Evolutionary conservation across 53 echinoderm and acorn worm genomes (phyloP).

Genomic region (Zoroaster sp.): DNA sequence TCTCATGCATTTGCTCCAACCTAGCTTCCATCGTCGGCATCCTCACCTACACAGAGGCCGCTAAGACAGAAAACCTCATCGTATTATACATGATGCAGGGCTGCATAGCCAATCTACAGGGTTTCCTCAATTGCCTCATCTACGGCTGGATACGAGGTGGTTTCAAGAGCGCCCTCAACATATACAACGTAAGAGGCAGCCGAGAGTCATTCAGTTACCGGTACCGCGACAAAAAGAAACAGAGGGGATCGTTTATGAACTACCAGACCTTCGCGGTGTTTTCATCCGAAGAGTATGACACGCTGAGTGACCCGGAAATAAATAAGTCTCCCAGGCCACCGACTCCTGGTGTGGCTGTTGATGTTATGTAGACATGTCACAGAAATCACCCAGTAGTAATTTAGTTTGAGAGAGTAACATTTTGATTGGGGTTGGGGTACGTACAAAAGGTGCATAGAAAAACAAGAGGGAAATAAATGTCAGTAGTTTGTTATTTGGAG

Average conservation of each 20-base stretch:
- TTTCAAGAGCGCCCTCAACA: constrained; percentile 62
- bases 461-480: no score
- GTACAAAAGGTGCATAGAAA: no score
- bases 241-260: neutral
- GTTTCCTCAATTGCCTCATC: constrained; percentile 66
- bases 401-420: no score
- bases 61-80: constrained; percentile 24
- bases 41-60: constrained; percentile 20
- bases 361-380: neutral
- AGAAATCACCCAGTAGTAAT: neutral
- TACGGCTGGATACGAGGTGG: constrained; percentile 70
- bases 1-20: no score
- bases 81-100: constrained; percentile 46
- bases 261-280: constrained; percentile 43
- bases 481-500: no score
- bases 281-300: constrained; percentile 26
- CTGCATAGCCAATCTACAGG: constrained; percentile 59
- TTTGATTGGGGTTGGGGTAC: no score
- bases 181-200: constrained; percentile 32
- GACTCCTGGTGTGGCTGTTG: neutral
- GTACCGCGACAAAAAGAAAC: neutral
- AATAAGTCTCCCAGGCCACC: constrained; percentile 18
- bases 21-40: constrained; percentile 48
- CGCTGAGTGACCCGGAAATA: constrained; percentile 31
- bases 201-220: neutral